Conservation (phyloP, 2,113 vertebrate species). For the Callionymus lyra region DNA sequence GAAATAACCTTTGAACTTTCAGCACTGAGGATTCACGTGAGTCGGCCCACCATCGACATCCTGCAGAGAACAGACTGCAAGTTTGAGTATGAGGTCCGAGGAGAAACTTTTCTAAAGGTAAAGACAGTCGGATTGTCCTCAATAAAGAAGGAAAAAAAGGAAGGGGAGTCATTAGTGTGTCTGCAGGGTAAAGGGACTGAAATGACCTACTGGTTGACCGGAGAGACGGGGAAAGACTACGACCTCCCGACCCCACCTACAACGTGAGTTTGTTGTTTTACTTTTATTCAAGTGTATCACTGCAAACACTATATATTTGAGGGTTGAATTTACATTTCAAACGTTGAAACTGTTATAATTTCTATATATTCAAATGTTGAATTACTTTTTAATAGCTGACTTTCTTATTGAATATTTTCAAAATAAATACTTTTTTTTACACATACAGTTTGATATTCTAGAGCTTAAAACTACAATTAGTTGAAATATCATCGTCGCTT, state of each 20-base stretch:
- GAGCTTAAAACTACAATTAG: too few relatives aligned
- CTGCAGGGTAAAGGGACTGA: constrained; percentile 84
- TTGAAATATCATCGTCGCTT: too few relatives aligned
- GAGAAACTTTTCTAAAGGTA: constrained; percentile 89
- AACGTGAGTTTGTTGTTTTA: constrained; percentile 78
- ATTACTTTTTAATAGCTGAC: too few relatives aligned
- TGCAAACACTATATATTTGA: too few relatives aligned
- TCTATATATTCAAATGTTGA: too few relatives aligned
- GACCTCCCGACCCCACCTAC: constrained; percentile 82
- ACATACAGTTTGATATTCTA: too few relatives aligned
- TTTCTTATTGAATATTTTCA: too few relatives aligned
- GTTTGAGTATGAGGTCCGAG: constrained; percentile 84
- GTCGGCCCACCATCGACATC: constrained; percentile 80
- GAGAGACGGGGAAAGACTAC: constrained; percentile 76
- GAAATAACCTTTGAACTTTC: constrained; percentile 9
- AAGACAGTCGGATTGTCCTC: not conserved
- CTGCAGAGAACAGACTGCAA: constrained; percentile 82
- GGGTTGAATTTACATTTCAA: too few relatives aligned
- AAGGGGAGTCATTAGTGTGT: constrained; percentile 1
- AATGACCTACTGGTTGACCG: constrained; percentile 89
- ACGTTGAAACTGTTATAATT: too few relatives aligned
- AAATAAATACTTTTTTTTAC: too few relatives aligned
- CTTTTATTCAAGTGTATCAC: too few relatives aligned
- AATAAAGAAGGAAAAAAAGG: too few relatives aligned
- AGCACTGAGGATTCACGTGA: constrained; percentile 83